Evolutionary conservation across 2,797 vertebrate species (phyloP).

Genomic region (Microchirus variegatus): DNA sequence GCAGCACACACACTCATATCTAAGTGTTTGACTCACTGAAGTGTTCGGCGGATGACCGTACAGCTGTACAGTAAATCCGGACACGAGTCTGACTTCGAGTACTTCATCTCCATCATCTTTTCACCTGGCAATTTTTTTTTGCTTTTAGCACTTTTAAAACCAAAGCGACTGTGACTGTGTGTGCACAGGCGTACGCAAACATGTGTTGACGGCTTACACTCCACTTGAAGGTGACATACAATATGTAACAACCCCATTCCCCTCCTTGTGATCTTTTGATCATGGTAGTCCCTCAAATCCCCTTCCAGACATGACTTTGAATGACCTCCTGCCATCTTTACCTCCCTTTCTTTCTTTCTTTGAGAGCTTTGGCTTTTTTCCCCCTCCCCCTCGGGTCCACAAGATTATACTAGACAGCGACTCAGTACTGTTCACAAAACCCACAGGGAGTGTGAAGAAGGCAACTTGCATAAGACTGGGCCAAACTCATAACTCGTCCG

Average conservation of each 20-base stretch:
- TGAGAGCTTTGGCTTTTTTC: slow-evolving; percentile 31
- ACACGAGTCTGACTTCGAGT: slow-evolving; percentile 34
- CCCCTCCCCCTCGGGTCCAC: slow-evolving; percentile 30
- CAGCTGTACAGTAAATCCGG: slow-evolving; percentile 22
- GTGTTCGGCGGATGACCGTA: slow-evolving; percentile 33
- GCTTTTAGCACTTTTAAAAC: slow-evolving; percentile 61
- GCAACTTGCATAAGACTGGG: slow-evolving; percentile 48
- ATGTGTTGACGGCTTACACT: slow-evolving; percentile 33
- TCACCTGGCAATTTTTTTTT: slow-evolving; percentile 38
- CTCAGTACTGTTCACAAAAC: slow-evolving; percentile 47
- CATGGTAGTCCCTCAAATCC: slow-evolving; percentile 14
- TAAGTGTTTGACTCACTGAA: slow-evolving; percentile 48
- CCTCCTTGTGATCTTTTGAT: slow-evolving; percentile 33
- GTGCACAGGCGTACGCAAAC: slow-evolving; percentile 37
- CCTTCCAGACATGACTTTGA: slow-evolving; percentile 42
- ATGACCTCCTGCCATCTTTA: slow-evolving; percentile 31
- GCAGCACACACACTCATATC: slow-evolving; percentile 19
- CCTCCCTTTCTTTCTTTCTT: slow-evolving; percentile 5
- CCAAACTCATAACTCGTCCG: slow-evolving; percentile 31
- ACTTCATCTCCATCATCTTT: slow-evolving; percentile 23
- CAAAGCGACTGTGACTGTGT: slow-evolving; percentile 1
- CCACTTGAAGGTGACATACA: slow-evolving; percentile 18
- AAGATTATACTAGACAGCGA: slow-evolving; percentile 60
- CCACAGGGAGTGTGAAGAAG: slow-evolving; percentile 61
- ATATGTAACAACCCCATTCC: slow-evolving; percentile 6